phyloP scores from a whole-genome alignment of 2,888 invertebrate species.

The Hartigia nigra region DNA sequence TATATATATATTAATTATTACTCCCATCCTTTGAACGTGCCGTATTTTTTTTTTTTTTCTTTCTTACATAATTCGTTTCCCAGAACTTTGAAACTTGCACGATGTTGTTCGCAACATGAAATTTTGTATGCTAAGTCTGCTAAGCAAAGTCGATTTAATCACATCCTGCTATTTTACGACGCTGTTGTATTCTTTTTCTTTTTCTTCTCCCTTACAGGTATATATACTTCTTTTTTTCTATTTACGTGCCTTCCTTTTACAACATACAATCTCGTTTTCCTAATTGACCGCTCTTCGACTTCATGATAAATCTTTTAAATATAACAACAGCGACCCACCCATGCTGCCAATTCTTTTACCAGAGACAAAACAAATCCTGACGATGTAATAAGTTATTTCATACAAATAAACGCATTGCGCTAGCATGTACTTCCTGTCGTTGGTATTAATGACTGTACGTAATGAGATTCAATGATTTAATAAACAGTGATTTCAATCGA shows the following conservation, averaged over 20 bases:
- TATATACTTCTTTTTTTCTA: not conserved
- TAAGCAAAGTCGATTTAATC: not conserved
- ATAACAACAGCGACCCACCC: not conserved
- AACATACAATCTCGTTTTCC: not conserved
- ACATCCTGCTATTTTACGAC: not conserved
- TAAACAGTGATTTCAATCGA: not conserved
- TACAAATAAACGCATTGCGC: slow-evolving; percentile 22
- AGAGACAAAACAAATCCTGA: slow-evolving; percentile 14
- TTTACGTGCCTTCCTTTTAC: not conserved
- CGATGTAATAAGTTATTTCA: slow-evolving; percentile 25
- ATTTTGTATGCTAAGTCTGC: not conserved
- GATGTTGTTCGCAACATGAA: not conserved
- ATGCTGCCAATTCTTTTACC: slow-evolving; percentile 6
- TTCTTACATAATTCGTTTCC: not conserved
- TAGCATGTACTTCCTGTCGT: slow-evolving; percentile 14
- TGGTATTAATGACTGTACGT: not conserved
- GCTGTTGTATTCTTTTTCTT: not conserved
- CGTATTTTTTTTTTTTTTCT: not conserved
- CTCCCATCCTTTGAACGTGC: not conserved
- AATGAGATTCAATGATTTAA: not conserved
- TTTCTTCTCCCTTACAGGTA: not conserved
- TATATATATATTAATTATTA: not conserved
- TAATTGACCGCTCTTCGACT: not conserved
- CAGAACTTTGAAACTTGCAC: not conserved
- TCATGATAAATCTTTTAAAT: not conserved